Base-by-base conservation (phyloP, 2,797 vertebrate genomes). In the Galago senegalensis region DNA sequence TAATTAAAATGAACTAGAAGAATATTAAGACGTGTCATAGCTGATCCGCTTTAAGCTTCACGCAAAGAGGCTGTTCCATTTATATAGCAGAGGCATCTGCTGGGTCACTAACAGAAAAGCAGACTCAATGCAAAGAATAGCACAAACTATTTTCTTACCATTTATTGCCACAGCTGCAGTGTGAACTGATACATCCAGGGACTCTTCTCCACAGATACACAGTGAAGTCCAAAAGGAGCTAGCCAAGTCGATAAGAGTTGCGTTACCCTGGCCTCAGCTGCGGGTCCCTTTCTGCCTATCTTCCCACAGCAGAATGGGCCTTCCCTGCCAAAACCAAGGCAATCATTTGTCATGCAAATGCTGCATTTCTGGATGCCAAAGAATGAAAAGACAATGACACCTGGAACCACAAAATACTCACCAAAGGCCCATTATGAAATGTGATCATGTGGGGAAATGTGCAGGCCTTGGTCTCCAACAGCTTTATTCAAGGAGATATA, bases 331-430 rank as follows among this genome's bases (percentile, higher is more conserved):
- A 97, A 97, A 92, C 27, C 23, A 16, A 12, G 80, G 83, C 4
- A 72, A 87, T 97, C 97, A 96, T 98, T 98, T 96, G 91, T 98
- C 98, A 98, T 93, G 89, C 82, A 98, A 98, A 97, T 6, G 3
- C 58, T 95, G 80, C 73, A 82, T 88, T 89, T 97, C 87, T 87
- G 70, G 94, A 87, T 96, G 97, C 98, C 98, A 98, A 97, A 88
- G 34, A 43, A 70, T 53, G n/a, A 80, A 94, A 97, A 96, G 94
- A 96, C 96, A 97, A 95, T 92, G 96, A 92, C 94, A 97, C 82
- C 40, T 31, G 96, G 37, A 92, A 93, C 63, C 85, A 77, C 82
- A 61, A 79, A 83, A 11, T 18, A 61, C 56, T 63, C 83, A 95
- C 89, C 23, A 69, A 89, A 37, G 3, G 25, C 29, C 5, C 18